These are phyloP conservation scores for Chromobotia macracanthus DNA, from an alignment of 2,797 vertebrate species.

Conservation along the genomic window DNA sequence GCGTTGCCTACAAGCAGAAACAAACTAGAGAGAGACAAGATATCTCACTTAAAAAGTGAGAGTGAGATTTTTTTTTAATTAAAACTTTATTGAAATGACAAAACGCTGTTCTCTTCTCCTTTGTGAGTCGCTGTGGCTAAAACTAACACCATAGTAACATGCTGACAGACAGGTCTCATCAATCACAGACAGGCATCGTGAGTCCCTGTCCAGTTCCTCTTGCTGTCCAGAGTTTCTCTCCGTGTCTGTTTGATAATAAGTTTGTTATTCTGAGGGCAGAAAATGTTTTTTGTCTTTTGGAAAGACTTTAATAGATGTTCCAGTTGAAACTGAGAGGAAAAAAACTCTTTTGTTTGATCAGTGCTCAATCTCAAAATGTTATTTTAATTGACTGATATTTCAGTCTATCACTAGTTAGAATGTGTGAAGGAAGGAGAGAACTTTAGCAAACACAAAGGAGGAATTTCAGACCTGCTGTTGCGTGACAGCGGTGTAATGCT, in stretches of 20 bases:
- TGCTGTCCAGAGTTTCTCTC: neutral
- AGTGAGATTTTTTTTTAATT: neutral
- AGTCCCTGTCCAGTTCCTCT: neutral
- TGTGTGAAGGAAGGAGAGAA: no score
- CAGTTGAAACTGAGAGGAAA: no score
- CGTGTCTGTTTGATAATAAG: no score
- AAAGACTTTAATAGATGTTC: no score
- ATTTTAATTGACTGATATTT: no score
- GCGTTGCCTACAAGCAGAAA: neutral
- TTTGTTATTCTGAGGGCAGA: no score
- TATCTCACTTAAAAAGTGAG: neutral
- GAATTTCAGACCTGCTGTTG: neutral
- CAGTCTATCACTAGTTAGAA: no score
- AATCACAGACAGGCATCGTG: neutral
- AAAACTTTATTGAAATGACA: neutral
- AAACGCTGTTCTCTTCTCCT: neutral
- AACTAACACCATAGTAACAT: neutral
- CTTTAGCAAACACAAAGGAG: neutral
- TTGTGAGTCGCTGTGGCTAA: no score
- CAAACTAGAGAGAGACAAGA: neutral
- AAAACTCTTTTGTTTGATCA: no score
- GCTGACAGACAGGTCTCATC: neutral
- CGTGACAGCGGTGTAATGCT: neutral
- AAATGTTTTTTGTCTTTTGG: no score
- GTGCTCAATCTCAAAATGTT: no score